Conservation (phyloP, 2,888 invertebrate species). For the Sclerodermus sp. region DNA sequence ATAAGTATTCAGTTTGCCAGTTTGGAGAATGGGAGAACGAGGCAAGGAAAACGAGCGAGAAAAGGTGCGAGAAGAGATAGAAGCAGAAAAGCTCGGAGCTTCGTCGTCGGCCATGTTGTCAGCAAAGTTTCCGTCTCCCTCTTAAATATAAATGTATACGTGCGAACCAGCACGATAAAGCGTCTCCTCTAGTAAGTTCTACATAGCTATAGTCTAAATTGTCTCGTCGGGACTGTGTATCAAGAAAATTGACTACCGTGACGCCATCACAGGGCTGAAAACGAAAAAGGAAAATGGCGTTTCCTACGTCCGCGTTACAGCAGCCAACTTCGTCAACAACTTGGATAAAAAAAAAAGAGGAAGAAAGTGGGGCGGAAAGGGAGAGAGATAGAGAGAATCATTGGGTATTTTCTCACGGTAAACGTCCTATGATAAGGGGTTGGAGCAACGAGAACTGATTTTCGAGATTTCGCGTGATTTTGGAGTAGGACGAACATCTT, state of each 20-base stretch:
- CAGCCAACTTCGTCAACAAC: background rate
- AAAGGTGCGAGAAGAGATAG: slow-evolving; percentile 9
- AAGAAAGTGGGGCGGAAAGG: background rate
- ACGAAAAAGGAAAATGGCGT: background rate
- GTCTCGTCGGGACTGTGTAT: slow-evolving; percentile 8
- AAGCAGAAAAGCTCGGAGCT: slow-evolving; percentile 33
- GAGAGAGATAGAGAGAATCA: too few relatives aligned
- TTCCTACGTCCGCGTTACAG: too few relatives aligned
- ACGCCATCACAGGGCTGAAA: background rate
- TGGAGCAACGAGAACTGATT: too few relatives aligned
- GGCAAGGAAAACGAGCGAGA: slow-evolving; percentile 4
- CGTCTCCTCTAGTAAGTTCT: slow-evolving; percentile 26
- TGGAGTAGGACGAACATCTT: too few relatives aligned
- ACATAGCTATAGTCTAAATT: slow-evolving; percentile 15
- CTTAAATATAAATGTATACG: slow-evolving; percentile 42
- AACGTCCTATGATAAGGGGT: too few relatives aligned
- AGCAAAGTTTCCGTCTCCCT: slow-evolving; percentile 39
- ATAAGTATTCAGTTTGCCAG: background rate
- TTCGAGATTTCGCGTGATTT: too few relatives aligned
- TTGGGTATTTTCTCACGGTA: too few relatives aligned
- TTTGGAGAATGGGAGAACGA: slow-evolving; percentile 3
- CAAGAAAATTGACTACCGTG: slow-evolving; percentile 9
- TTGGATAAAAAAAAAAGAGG: background rate
- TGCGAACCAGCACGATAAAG: slow-evolving; percentile 28
- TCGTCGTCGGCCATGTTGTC: slow-evolving; percentile 35